These are phyloP conservation scores for Hyppa rectilinea DNA, from an alignment of 2,888 invertebrate species.

Conservation along the genomic window DNA sequence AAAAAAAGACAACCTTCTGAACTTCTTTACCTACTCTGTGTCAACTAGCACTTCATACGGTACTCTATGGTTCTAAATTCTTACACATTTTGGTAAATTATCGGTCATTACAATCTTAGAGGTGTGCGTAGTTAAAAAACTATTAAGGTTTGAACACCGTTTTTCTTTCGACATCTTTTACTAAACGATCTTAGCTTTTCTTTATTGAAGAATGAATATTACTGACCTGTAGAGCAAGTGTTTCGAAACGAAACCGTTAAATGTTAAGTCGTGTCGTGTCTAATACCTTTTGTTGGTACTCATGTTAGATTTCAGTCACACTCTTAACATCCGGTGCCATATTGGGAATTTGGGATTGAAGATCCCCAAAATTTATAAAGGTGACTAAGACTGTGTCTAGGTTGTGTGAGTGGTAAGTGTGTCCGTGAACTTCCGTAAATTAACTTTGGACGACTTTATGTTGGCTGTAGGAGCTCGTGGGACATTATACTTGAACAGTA, in stretches of 20 bases:
- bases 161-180: conserved; percentile 39
- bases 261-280: conserved; percentile 17
- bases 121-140: conserved; percentile 49
- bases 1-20: conserved; percentile 22
- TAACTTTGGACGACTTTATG: too few species aligned
- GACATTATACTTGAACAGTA: too few species aligned
- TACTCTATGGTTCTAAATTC: conserved; percentile 48
- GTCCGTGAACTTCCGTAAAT: neutral
- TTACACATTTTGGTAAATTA: conserved; percentile 50
- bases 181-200: conserved; percentile 13
- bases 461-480: too few species aligned
- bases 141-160: conserved; percentile 54
- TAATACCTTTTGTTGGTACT: conserved; percentile 15
- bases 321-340: conserved; percentile 4
- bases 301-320: conserved; percentile 22
- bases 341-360: neutral
- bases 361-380: conserved; percentile 21
- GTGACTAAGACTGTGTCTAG: neutral
- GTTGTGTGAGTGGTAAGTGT: too few species aligned
- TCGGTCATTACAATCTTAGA: conserved; percentile 29
- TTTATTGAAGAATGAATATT: neutral
- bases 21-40: neutral
- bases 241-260: conserved; percentile 31
- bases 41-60: conserved; percentile 44
- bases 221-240: conserved; percentile 9